Evolutionary conservation across 1,140 invertebrate genomes (phyloP), one percentile per base, ranked within the genome.

Genomic region (Hylyphantes graminicola): DNA sequence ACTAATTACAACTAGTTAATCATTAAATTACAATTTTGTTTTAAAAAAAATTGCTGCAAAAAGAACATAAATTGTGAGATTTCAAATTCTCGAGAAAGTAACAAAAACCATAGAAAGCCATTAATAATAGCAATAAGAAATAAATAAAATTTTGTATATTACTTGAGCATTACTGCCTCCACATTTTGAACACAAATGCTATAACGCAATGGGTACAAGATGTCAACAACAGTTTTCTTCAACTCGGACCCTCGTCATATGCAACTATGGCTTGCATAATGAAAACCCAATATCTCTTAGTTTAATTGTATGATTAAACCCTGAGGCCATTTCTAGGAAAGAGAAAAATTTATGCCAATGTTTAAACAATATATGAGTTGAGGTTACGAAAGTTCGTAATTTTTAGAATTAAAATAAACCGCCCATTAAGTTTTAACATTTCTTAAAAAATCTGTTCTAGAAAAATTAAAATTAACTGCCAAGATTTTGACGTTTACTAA

Each of bases 141-240:
- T 35, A 35, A 35, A 35, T 35, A 35, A 35, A 35, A 35, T 35
- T 35, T 35, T 9, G 85, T 57, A 73, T 63, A 17, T 82, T 85
- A 90, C 90, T 89, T 92, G 92, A 59, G 91, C 91, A 88, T 92
- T 87, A 74, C 91, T 92, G 15, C 92, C 92, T 50, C 92, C 91
- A 85, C n/a, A n/a, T 92, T 91, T 51, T 87, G 87, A 67, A 89
- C 79, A 21, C n/a, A n/a, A n/a, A 92, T 86, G 17, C 90, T 86
- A 72, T 91, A 89, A 54, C 89, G 86, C n/a, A 91, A 85, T n/a
- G 90, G 89, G 63, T 89, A 87, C n/a, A 92, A 86, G 13, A 89
- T 70, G 53, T 91, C 89, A 50, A n/a, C 90, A 90, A 55, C 88
- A 88, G 55, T 87, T n/a, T n/a, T n/a, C 86, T 15, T 86, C 87